Base-by-base conservation (phyloP, 2,888 invertebrate genomes). In the Pyralis farinalis region DNA sequence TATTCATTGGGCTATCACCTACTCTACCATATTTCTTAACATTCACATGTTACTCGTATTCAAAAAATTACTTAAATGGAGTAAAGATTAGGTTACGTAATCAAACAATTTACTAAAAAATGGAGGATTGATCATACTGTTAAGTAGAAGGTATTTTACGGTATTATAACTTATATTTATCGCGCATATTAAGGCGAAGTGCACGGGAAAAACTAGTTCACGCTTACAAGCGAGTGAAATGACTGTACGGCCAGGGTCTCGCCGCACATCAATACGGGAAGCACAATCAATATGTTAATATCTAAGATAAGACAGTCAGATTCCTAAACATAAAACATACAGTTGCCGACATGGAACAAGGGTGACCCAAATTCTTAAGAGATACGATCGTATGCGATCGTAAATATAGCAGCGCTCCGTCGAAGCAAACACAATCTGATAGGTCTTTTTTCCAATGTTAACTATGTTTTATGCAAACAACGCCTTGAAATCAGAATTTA, bases 231-330 rank as follows among this genome's bases (percentile, higher is more conserved):
- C 31, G 47, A 37, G 44, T 38, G 44, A 34, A 46, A 49, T n/a
- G 57, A 40, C 22, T 51, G 55, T 47, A 58, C 62, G 60, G 72
- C 71, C 72, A 74, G 10, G 16, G 16, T 21, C 38, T 25, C 38
- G 71, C 77, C 75, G 69, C 76, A 71, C 73, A 80, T 79, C 80
- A 80, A 81, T 80, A 79, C 66, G 69, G 68, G 70, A 72, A 77
- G 75, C 74, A 75, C 72, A 84, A 86, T 84, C 83, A 81, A 84
- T 85, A 84, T 85, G 81, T 80, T 83, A 83, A 85, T 84, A 81
- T 82, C 77, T 67, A 44, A 81, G 84, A 86, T 85, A 81, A 79
- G 77, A 70, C 73, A 79, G 66, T 71, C 64, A 71, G 73, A 84
- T 81, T 79, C 76, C 73, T 73, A 55, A 64, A 69, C 72, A 77